Evolutionary conservation across 1,140 invertebrate genomes (phyloP).

Genomic region (Cydia amplana): DNA sequence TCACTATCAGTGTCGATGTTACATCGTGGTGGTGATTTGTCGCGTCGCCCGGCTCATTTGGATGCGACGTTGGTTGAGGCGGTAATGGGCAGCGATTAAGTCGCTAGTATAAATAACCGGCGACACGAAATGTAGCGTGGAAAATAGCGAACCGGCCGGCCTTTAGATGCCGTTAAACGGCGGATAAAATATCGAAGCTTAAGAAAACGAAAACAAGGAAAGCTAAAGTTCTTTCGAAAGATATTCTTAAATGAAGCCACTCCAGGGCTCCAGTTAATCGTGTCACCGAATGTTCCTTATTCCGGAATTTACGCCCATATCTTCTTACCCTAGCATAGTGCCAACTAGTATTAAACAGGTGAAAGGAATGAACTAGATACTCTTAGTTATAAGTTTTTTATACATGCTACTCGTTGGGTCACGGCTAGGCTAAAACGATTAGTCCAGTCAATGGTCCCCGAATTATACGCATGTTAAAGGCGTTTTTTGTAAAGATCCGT

Average conservation of each 20-base stretch:
- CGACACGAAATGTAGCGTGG: slow-evolving; percentile 38
- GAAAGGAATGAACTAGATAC: no score
- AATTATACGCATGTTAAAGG: no score
- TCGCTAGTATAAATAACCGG: slow-evolving; percentile 45
- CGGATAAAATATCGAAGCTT: slow-evolving; percentile 8
- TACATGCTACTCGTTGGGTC: no score
- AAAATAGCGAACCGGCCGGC: slow-evolving; percentile 44
- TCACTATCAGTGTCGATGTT: neutral
- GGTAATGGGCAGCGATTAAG: slow-evolving; percentile 47
- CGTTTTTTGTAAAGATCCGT: no score
- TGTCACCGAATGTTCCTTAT: neutral
- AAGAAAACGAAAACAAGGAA: neutral
- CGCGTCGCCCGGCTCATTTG: slow-evolving; percentile 38
- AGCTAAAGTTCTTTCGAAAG: neutral
- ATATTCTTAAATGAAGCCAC: neutral
- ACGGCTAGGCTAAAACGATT: no score
- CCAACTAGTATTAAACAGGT: no score
- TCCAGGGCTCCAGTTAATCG: neutral
- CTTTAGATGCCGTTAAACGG: neutral
- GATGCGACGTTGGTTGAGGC: slow-evolving; percentile 41
- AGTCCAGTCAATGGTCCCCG: no score
- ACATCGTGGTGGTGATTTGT: slow-evolving; percentile 35
- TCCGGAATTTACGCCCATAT: neutral
- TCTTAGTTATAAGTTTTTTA: no score
- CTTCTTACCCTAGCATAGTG: no score